These are phyloP conservation scores for Myripristis jacobus DNA, from an alignment of 2,797 vertebrate genomes.

Conservation along the genomic window DNA sequence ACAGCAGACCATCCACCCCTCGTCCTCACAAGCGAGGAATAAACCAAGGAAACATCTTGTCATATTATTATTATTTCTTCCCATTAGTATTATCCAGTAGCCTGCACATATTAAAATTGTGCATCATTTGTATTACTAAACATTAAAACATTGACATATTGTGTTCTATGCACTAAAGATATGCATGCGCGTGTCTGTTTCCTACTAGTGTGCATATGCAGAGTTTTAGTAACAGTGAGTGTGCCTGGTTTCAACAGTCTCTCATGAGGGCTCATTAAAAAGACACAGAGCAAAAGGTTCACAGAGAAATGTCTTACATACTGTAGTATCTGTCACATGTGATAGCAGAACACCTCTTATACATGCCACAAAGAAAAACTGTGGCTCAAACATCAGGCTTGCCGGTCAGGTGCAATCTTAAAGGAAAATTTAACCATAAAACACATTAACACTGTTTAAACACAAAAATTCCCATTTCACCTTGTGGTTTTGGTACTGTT, in stretches of 20 bases:
- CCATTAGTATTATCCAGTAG: no score
- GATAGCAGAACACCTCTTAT: conserved; percentile 35
- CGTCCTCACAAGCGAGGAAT: no score
- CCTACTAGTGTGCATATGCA: neutral
- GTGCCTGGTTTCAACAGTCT: conserved; percentile 39
- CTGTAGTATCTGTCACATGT: conserved; percentile 42
- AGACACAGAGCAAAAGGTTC: conserved; percentile 31
- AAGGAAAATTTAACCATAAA: no score
- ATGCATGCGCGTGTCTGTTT: neutral
- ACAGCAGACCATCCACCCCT: no score
- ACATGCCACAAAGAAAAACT: conserved; percentile 35
- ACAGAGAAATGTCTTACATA: conserved; percentile 27
- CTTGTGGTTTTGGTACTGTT: no score
- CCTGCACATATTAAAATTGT: no score
- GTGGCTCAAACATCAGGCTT: conserved; percentile 28
- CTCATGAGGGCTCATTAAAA: conserved; percentile 63
- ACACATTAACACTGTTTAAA: no score
- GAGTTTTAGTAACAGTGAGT: conserved; percentile 32
- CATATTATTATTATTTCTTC: no score
- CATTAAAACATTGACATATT: no score
- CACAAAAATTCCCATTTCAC: no score
- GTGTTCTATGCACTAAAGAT: neutral
- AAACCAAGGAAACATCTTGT: no score
- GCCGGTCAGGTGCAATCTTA: conserved; percentile 22
- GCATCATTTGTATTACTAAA: no score